These are phyloP conservation scores for Megalops cyprinoides DNA, from an alignment of 2,797 vertebrate species.

Conservation along the genomic window DNA sequence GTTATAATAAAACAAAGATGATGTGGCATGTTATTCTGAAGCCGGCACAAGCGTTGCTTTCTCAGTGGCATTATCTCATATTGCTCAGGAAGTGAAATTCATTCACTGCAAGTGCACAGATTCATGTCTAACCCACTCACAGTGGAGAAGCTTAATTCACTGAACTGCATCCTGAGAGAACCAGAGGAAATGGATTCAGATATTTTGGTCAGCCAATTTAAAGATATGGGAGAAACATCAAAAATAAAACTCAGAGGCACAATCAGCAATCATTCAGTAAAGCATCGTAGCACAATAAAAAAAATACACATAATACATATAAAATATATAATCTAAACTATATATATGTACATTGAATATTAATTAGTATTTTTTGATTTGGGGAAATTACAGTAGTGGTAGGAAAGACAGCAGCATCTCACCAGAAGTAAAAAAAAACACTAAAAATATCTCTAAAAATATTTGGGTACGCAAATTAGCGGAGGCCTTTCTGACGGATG, in stretches of 20 bases:
- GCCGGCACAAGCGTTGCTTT: conserved; percentile 6
- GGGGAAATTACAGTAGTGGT: no score
- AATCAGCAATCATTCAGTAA: no score
- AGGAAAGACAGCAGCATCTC: not conserved
- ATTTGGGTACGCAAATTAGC: conserved; percentile 54
- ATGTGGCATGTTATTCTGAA: conserved; percentile 3
- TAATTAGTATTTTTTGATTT: no score
- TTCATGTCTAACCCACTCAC: not conserved
- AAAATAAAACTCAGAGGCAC: not conserved
- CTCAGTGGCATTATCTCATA: conserved; percentile 14
- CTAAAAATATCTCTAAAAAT: conserved; percentile 26
- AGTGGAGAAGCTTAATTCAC: not conserved
- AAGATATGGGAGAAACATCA: not conserved
- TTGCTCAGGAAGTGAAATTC: conserved; percentile 19
- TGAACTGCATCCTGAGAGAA: not conserved
- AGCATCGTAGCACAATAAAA: no score
- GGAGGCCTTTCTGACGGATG: conserved; percentile 55
- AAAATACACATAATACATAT: no score
- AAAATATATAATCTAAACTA: no score
- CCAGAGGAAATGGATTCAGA: not conserved
- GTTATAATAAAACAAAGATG: conserved; percentile 50
- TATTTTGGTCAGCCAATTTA: not conserved
- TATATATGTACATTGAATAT: no score
- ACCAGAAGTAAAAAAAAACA: not conserved
- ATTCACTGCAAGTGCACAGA: conserved; percentile 2